Evolutionary conservation across 2,113 vertebrate species (phyloP), one percentile per base, ranked within the genome.

Genomic region (Brachyistius frenatus): DNA sequence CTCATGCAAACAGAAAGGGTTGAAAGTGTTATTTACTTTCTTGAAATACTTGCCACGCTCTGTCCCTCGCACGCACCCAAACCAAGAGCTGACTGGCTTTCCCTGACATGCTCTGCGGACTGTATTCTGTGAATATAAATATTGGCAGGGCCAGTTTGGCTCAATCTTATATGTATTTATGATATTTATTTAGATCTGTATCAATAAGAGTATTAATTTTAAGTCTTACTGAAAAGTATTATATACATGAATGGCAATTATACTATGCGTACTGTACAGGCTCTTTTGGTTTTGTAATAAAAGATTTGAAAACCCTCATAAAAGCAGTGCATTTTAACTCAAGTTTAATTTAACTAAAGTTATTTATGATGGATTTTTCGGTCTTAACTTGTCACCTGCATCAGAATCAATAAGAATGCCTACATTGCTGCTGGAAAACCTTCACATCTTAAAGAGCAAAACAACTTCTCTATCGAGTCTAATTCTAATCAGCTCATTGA

Each of bases 121-220:
- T 94, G 93, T 95, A 95, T 95, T 95, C 95, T 95, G 92, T 95
- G 94, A 95, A 95, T 95, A 95, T 94, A 88, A 90, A 90, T 88
- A 88, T 73, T 83, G 83, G 74, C 90, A 90, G 93, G 83, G 91
- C 91, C 90, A 86, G 78, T 95, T 92, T 78, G 90, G 91, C 91
- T 91, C 89, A 88, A 79, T 80, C 83, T 81, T 84, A 87, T 78
- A 80, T 85, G 77, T 93, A 93, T 92, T 92, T 90, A 91, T 88
- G 84, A 79, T 88, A 93, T 92, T 92, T 86, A 89, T 90, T 90
- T 90, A 90, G 85, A 92, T 75, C 49, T 85, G 83, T 88, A 89
- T 81, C 75, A 84, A 91, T 88, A 88, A 91, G 73, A 91, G 65
- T 89, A 91, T 90, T 88, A 73, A 81, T 88, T 92, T 91, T 62